These are phyloP conservation scores for Chionodraco myersi DNA, from an alignment of 2,113 vertebrate genomes.

Conservation along the genomic window DNA sequence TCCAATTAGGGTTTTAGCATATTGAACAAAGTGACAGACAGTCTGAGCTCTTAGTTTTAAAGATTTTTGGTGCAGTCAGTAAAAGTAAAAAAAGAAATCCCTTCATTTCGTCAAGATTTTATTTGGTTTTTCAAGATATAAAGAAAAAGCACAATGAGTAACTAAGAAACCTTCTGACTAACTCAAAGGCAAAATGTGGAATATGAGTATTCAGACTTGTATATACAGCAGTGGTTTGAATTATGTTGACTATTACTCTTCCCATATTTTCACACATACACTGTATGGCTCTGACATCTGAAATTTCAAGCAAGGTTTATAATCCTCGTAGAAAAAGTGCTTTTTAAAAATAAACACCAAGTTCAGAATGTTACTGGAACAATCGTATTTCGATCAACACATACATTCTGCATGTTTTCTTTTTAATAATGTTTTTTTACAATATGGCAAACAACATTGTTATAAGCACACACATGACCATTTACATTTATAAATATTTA, in stretches of 20 bases:
- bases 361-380: slow-evolving; percentile 39
- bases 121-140: slow-evolving; percentile 29
- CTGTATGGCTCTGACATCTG: slow-evolving; percentile 28
- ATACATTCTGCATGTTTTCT: slow-evolving; percentile 1
- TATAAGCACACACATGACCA: slow-evolving; percentile 57
- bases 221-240: slow-evolving; percentile 45
- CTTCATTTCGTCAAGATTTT: slow-evolving; percentile 18
- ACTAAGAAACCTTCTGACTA: slow-evolving; percentile 33
- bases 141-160: slow-evolving; percentile 27
- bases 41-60: not conserved
- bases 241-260: slow-evolving; percentile 16
- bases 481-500: slow-evolving; percentile 62
- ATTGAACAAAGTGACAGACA: slow-evolving; percentile 18
- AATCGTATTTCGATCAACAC: slow-evolving; percentile 26
- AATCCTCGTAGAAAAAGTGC: slow-evolving; percentile 46
- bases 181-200: slow-evolving; percentile 22
- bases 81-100: slow-evolving; percentile 6
- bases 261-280: not conserved
- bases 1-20: slow-evolving; percentile 15
- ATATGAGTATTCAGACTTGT: slow-evolving; percentile 22
- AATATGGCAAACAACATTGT: slow-evolving; percentile 29
- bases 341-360: slow-evolving; percentile 47
- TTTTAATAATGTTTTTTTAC: slow-evolving; percentile 26
- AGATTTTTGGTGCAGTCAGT: slow-evolving; percentile 7
- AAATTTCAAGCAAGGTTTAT: slow-evolving; percentile 15